Conservation (phyloP, 2,113 vertebrate species). For the Bungarus multicinctus region DNA sequence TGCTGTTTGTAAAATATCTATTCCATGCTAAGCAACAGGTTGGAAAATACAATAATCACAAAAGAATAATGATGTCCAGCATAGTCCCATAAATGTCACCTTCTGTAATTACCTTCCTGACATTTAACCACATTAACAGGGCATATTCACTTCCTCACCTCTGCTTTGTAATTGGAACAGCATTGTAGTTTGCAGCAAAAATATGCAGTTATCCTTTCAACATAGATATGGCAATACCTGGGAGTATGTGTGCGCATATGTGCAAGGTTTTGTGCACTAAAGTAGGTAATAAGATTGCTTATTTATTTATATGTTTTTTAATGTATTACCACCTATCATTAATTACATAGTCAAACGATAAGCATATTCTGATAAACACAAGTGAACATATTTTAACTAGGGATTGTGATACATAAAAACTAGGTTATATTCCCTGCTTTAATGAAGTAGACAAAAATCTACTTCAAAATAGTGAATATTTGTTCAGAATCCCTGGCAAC, state of each 20-base stretch:
- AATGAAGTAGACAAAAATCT: neutral
- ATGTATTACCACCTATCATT: neutral
- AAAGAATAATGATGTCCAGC: constrained; percentile 39
- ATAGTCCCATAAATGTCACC: constrained; percentile 40
- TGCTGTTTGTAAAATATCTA: neutral
- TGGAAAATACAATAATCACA: neutral
- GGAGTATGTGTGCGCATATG: accelerated
- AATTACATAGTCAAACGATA: neutral
- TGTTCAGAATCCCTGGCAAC: neutral
- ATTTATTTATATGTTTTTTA: neutral
- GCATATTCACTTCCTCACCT: constrained; percentile 27
- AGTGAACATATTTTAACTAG: neutral
- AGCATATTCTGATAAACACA: neutral
- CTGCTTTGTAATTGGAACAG: constrained; percentile 28
- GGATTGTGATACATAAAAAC: neutral
- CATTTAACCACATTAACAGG: constrained; percentile 45
- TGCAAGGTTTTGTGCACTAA: neutral
- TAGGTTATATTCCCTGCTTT: neutral
- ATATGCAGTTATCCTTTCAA: constrained; percentile 1
- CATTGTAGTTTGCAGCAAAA: constrained; percentile 13
- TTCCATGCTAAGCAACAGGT: neutral
- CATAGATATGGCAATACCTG: neutral
- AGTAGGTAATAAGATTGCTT: neutral
- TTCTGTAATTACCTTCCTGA: constrained; percentile 54
- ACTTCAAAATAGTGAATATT: neutral